Base-by-base conservation (phyloP, 2,888 invertebrate genomes). In the Vannuccia rotundouncinata region DNA sequence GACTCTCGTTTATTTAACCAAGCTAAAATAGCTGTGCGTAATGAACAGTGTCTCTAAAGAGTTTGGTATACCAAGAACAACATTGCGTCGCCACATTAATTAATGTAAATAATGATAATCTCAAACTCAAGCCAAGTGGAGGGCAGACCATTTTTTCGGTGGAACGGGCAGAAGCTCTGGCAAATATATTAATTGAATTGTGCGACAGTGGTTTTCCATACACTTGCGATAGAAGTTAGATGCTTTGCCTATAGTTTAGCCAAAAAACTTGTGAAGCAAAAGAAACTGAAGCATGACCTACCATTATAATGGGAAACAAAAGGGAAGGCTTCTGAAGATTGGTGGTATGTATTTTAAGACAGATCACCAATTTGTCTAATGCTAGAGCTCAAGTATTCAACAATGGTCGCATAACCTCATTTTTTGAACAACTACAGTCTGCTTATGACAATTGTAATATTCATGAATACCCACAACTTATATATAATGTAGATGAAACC, bases 351-450 rank as follows among this genome's bases (percentile, higher is more conserved):
- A 27, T 75, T 75, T 31, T 27, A 75, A 29, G 30, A 75, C 17
- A 22, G 75, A 31, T 31, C 29, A 29, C 29, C 75, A 75, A 29
- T 31, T 31, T 75, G 17, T 29, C 27, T 75, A 29, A 29, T 31
- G 75, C 75, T 75, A 75, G 75, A 75, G 75, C 75, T 27, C 30
- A 75, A 75, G 75, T 29, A 2, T 75, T 75, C 75, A 75, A 75
- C 31, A 13, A 59, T 13, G 22, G 13, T 29, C 29, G 75, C 29
- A 75, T 75, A 13, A 31, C 29, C 1, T 29, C 29, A 75, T 75
- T 75, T 75, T 75, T 75, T 31, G 2, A 75, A 13, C 30, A 75
- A 29, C 75, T 75, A 27, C 75, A 5, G 30, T 17, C 31, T 29
- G 75, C 28, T 31, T 75, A 29, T 31, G 75, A 75, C 28, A 31